These are phyloP conservation scores for Nycticorax nycticorax DNA, from an alignment of 2,113 vertebrate genomes.

Conservation along the genomic window DNA sequence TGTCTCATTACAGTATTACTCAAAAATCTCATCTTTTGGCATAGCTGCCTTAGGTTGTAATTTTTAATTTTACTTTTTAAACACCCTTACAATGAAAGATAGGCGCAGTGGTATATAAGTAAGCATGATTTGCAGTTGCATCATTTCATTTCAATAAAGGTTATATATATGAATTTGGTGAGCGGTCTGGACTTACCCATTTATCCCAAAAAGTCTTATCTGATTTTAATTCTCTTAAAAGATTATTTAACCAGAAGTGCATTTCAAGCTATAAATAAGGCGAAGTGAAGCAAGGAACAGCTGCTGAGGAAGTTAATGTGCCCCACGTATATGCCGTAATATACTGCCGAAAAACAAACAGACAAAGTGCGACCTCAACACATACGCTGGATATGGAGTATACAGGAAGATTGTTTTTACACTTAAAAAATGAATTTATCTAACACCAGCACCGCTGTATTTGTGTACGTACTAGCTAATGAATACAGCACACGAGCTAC, in stretches of 20 bases:
- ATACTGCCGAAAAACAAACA: constrained; percentile 11
- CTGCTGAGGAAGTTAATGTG: constrained; percentile 46
- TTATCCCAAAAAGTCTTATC: constrained; percentile 18
- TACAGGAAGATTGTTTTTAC: not conserved
- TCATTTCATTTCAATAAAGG: constrained; percentile 2
- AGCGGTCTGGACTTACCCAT: not conserved
- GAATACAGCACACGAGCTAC: not conserved
- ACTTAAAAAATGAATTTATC: not conserved
- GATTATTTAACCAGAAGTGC: constrained; percentile 45
- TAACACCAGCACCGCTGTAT: not conserved
- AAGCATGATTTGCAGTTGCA: not conserved
- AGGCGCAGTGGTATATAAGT: not conserved
- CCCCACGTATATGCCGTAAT: not conserved
- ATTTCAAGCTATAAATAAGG: constrained; percentile 36
- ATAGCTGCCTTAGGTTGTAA: not conserved
- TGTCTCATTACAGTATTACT: not conserved
- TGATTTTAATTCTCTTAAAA: constrained; percentile 47
- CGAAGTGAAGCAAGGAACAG: constrained; percentile 29
- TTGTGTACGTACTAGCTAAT: not conserved
- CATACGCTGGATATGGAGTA: not conserved
- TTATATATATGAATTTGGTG: not conserved
- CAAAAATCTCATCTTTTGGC: not conserved
- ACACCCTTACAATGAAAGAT: not conserved
- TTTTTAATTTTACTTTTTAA: constrained; percentile 29
- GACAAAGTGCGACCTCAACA: not conserved